Evolutionary conservation across 2,888 invertebrate genomes (phyloP), one percentile per base, ranked within the genome.

Genomic region (Oligia fasciuncula): DNA sequence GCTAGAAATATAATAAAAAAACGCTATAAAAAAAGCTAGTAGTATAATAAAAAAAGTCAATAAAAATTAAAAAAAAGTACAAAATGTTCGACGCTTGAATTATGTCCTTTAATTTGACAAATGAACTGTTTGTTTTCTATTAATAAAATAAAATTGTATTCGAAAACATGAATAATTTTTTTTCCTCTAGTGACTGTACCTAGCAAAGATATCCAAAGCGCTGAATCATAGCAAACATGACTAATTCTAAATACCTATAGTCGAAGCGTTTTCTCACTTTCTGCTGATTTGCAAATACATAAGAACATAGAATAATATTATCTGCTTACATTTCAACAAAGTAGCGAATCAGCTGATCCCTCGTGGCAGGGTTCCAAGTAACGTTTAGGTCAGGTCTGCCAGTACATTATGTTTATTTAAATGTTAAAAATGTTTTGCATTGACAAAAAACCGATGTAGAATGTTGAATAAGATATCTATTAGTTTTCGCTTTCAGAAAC

Each of bases 281-380:
- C 29, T 63, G 84, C 80, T 79, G 76, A 79, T 71, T 66, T 62
- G 62, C 70, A 43, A 76, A 65, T 57, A 71, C 60, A 9, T 65
- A 66, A 57, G 71, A 73, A 67, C 62, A 71, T 69, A 40, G 57
- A 80, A 67, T 74, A 29, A 67, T 73, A 81, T 73, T 74, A 77
- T 71, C 35, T 74, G 83, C 73, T 76, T 40, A 77, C 62, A 74
- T 62, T 80, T 54, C 74, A 73, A 76, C 67, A 63, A 84, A 87
- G 77, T 80, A 66, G 43, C 54, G 35, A 80, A 70, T 77, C 77
- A 71, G 84, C 67, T 81, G 73, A 84, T 73, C 66, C 43, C 43
- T 75, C 11, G n/a, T 87, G 87, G 85, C 87, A 69, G 19, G 8
- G 23, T 67, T 80, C 87, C 84, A 87, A 87, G 43, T 66, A 85